These are phyloP conservation scores for Dascillus cervinus DNA, from an alignment of 2,888 invertebrate genomes.

Conservation along the genomic window DNA sequence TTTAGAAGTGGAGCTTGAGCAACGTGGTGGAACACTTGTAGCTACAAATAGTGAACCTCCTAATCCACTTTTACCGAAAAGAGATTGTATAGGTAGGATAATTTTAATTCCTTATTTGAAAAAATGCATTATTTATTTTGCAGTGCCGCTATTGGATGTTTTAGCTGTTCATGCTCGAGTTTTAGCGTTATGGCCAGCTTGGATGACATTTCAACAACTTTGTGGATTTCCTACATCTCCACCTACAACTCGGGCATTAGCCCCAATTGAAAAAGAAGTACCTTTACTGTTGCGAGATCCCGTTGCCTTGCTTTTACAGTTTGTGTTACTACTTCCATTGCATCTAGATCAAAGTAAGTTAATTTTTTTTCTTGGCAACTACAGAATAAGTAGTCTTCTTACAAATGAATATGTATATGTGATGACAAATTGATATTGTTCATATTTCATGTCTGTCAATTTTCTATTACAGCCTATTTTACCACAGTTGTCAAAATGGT, in stretches of 20 bases:
- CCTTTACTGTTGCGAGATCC: slow-evolving; percentile 85
- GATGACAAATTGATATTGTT: slow-evolving; percentile 3
- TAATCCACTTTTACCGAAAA: slow-evolving; percentile 62
- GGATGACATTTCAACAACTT: slow-evolving; percentile 46
- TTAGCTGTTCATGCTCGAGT: slow-evolving; percentile 79
- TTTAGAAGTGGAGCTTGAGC: slow-evolving; percentile 86
- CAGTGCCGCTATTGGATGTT: slow-evolving; percentile 84
- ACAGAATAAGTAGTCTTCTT: background rate
- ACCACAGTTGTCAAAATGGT: slow-evolving; percentile 79
- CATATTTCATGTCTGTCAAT: too few relatives aligned
- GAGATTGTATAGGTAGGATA: slow-evolving; percentile 66
- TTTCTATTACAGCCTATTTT: slow-evolving; percentile 77
- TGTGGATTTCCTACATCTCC: slow-evolving; percentile 41
- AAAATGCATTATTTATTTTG: slow-evolving; percentile 20
- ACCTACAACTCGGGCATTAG: slow-evolving; percentile 30
- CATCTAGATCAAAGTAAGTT: slow-evolving; percentile 78
- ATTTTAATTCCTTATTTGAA: slow-evolving; percentile 2
- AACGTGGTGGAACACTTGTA: slow-evolving; percentile 73
- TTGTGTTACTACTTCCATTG: slow-evolving; percentile 76
- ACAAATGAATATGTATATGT: background rate
- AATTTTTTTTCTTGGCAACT: slow-evolving; percentile 2
- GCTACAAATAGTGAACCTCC: slow-evolving; percentile 36
- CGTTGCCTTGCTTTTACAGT: slow-evolving; percentile 75
- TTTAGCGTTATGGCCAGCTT: slow-evolving; percentile 54
- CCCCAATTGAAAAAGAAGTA: slow-evolving; percentile 52